Conservation (phyloP, 2,113 vertebrate genomes). For the Glaucidium brasilianum region DNA sequence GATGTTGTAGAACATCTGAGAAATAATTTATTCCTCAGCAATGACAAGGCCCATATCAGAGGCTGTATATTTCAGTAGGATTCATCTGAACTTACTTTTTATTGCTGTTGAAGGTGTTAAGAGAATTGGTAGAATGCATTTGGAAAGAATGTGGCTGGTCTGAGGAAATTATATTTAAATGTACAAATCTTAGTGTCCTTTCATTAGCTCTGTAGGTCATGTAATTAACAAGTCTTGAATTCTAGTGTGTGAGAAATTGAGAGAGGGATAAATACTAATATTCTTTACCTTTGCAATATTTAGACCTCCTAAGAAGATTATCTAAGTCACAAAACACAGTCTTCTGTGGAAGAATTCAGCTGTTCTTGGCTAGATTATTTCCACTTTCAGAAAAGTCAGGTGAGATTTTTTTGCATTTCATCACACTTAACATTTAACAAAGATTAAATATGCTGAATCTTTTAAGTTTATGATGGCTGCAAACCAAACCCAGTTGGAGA, state of each 20-base stretch:
- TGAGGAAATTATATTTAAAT: not conserved
- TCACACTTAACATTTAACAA: not conserved
- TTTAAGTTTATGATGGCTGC: not conserved
- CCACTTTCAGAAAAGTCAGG: conserved; percentile 98
- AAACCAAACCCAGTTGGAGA: not conserved
- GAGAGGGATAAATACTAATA: not conserved
- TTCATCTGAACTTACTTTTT: not conserved
- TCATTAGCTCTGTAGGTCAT: not conserved
- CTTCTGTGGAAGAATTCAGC: conserved; percentile 96
- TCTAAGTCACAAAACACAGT: conserved; percentile 99
- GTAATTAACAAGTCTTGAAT: not conserved
- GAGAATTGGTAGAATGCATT: not conserved
- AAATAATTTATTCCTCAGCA: not conserved
- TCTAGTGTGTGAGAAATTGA: not conserved
- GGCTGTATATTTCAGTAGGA: not conserved
- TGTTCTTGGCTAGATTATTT: conserved; percentile 95
- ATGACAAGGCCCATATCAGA: not conserved
- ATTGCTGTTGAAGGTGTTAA: not conserved
- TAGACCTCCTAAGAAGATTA: conserved; percentile 93
- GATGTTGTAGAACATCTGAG: rapidly evolving
- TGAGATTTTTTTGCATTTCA: conserved; percentile 61
- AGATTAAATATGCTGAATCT: not conserved
- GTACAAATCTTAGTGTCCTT: not conserved
- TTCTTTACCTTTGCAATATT: not conserved
- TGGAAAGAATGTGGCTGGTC: not conserved